A percentile compares a stretch with the other conserved stretches of the same genome.
These are phyloP conservation scores for Tethea ocularis DNA, from an alignment of 2,888 invertebrate species.

Conservation along the genomic window DNA sequence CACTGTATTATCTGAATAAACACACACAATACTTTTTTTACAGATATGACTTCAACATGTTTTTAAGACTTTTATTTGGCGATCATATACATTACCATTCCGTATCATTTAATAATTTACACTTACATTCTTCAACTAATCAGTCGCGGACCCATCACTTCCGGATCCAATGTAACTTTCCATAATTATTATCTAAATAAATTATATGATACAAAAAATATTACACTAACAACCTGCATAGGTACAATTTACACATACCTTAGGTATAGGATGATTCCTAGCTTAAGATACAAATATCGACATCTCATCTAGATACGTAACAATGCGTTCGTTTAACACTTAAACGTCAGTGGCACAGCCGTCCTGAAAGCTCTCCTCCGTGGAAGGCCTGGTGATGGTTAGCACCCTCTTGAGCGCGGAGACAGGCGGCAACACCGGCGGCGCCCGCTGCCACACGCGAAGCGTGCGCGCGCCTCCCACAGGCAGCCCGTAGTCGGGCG, in stretches of 20 bases:
- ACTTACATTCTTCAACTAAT: conserved; percentile 81
- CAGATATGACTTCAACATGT: background rate
- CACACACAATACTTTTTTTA: conserved; percentile 19
- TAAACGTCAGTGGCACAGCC: conserved; percentile 97
- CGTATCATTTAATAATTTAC: conserved; percentile 77
- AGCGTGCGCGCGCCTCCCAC: conserved; percentile 89
- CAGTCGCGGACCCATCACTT: conserved; percentile 77
- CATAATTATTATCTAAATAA: conserved; percentile 78
- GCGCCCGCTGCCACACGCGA: conserved; percentile 94
- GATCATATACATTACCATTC: conserved; percentile 78
- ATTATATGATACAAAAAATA: conserved; percentile 83
- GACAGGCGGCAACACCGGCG: conserved; percentile 93
- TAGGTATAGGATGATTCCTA: conserved; percentile 63
- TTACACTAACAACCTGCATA: conserved; percentile 71
- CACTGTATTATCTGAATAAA: conserved; percentile 18
- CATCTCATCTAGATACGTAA: conserved; percentile 58
- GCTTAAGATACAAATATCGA: conserved; percentile 59
- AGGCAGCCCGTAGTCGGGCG: conserved; percentile 91
- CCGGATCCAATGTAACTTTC: conserved; percentile 79
- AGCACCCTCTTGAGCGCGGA: conserved; percentile 93
- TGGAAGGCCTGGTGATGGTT: conserved; percentile 92
- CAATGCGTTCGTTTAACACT: conserved; percentile 37
- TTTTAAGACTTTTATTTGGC: conserved; percentile 75
- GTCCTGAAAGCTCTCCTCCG: conserved; percentile 96
- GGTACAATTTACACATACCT: conserved; percentile 67